Evolutionary conservation across 92 coral and sea anemone genomes (phyloP).

Genomic region (Palythoa grandis): DNA sequence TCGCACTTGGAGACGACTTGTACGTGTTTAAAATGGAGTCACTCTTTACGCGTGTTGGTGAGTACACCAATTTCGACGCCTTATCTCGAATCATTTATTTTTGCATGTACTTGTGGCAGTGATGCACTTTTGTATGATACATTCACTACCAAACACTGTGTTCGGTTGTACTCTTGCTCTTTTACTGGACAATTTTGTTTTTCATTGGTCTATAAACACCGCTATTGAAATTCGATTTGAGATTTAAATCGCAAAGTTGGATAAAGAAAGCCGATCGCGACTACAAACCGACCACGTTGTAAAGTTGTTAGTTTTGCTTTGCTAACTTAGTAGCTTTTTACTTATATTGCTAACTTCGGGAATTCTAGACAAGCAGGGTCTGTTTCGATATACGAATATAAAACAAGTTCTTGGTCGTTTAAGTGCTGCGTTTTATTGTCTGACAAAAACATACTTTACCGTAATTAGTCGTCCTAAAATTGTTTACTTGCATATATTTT

Average conservation of each 20-base stretch:
- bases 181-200: background rate
- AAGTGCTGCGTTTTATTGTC: background rate
- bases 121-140: background rate
- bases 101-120: background rate
- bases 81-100: background rate
- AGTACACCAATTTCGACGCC: conserved; percentile 30
- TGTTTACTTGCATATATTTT: background rate
- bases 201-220: background rate
- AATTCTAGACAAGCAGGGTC: background rate
- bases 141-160: background rate
- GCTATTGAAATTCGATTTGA: background rate
- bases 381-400: background rate
- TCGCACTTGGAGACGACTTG: conserved; percentile 83
- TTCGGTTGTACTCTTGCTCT: background rate
- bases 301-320: background rate
- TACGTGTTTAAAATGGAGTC: conserved; percentile 79
- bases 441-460: background rate
- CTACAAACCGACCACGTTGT: conserved; percentile 1
- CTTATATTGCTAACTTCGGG: background rate
- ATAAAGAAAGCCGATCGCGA: conserved; percentile 6
- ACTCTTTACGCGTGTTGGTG: conserved; percentile 74
- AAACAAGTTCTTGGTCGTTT: background rate
- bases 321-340: background rate
- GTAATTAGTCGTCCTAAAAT: background rate
- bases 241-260: conserved; percentile 24